A percentile compares a stretch with the other conserved stretches of the same genome.
Conservation (phyloP, 2,113 vertebrate species). For the Nannobrachium achirus region DNA sequence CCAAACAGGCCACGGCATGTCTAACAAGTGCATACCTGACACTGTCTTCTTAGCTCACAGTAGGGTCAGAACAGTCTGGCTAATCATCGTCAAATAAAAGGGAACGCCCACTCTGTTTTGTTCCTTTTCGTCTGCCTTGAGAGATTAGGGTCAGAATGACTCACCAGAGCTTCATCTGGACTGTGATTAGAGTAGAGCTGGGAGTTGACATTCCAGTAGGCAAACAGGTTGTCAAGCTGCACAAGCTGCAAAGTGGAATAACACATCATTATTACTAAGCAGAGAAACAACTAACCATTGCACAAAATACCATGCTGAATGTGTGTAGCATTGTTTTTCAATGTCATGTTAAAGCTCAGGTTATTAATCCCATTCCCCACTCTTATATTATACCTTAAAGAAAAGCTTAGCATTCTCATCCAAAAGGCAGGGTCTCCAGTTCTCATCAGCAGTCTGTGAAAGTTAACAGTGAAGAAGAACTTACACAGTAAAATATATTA, state of each 20-base stretch:
- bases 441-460: slow-evolving; percentile 88
- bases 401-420: slow-evolving; percentile 92
- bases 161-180: slow-evolving; percentile 88
- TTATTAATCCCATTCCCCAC: too few species aligned
- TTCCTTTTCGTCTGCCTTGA: too few species aligned
- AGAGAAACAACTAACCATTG: neutral
- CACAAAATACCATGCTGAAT: neutral
- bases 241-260: slow-evolving; percentile 84
- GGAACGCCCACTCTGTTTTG: too few species aligned
- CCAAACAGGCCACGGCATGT: neutral
- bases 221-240: slow-evolving; percentile 92
- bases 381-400: slow-evolving; percentile 85
- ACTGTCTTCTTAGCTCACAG: neutral
- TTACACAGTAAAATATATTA: neutral
- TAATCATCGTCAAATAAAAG: too few species aligned
- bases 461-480: neutral
- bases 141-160: slow-evolving; percentile 55
- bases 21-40: too few species aligned
- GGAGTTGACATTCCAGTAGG: slow-evolving; percentile 96
- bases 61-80: neutral
- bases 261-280: slow-evolving; percentile 19
- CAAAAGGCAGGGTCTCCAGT: slow-evolving; percentile 93
- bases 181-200: slow-evolving; percentile 87
- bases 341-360: slow-evolving; percentile 7
- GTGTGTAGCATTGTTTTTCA: neutral